Evolutionary conservation across 2,113 vertebrate genomes (phyloP), one percentile per base, ranked within the genome.

Genomic region (Vulpes vulpes): DNA sequence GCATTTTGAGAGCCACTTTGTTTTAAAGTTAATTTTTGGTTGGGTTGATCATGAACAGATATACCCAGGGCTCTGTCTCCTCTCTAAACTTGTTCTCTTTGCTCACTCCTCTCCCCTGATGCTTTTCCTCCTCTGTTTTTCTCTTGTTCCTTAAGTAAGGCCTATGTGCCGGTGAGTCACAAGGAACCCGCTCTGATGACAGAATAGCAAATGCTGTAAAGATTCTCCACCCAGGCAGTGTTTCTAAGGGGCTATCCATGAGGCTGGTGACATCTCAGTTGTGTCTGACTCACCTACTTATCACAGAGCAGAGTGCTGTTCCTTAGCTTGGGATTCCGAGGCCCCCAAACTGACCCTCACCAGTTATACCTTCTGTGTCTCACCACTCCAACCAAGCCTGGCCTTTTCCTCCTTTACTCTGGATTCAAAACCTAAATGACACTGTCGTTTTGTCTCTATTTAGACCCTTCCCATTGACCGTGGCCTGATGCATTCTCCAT

Each of bases 51-150:
- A 30, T 25, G 76, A 82, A 51, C 16, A 80, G 91, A 73, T 64
- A 62, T 60, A 94, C 82, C 43, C 62, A 32, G n/a, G 74, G 38
- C 81, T 97, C 96, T 89, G 59, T 91, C 87, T 96, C 43, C 12
- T 27, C 55, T 53, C 25, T 32, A 25, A 51, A 23, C 7, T 62
- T 20, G 71, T 32, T 79, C 11, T 59, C 22, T 74, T 35, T 94
- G 55, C 17, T 38, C 8, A 4, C 4, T 30, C 2, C 5, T 69
- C 38, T n/a, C 25, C 1, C 3, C 9, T 0, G 5, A 15, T 5
- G 3, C 7, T 51, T 74, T 25, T n/a, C 7, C 27, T 74, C 43
- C 23, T 57, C 27, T 88, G 17, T 55, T 55, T 84, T 30, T 94
- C 17, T 76, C 55, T 74, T 1, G 3, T 2, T 95, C 16, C 30